Conservation (phyloP, 2,113 vertebrate genomes). For the Amphilophus citrinellus region DNA sequence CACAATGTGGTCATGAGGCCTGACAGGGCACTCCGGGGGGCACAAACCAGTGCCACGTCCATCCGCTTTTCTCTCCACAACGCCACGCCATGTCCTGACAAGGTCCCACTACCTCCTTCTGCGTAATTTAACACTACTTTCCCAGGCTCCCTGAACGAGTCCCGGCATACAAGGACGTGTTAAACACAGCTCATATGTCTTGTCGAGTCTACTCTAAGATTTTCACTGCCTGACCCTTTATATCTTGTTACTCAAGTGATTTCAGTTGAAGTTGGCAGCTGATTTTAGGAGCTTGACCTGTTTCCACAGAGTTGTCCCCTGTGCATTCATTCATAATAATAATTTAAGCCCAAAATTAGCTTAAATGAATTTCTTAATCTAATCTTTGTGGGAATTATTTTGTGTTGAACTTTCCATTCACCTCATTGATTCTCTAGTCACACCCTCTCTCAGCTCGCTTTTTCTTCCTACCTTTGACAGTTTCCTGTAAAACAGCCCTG, state of each 20-base stretch:
- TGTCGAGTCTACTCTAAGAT: conserved; percentile 39
- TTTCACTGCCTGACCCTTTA: conserved; percentile 44
- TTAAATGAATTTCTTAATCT: conserved; percentile 59
- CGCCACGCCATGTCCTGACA: conserved; percentile 77
- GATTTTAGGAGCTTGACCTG: conserved; percentile 23
- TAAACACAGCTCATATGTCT: conserved; percentile 71
- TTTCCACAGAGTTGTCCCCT: conserved; percentile 11
- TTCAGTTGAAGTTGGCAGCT: conserved; percentile 26
- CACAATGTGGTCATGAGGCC: conserved; percentile 77
- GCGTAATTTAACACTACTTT: conserved; percentile 84
- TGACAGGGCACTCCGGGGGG: conserved; percentile 82
- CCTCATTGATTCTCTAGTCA: conserved; percentile 72
- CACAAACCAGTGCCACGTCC: conserved; percentile 78
- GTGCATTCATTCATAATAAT: conserved; percentile 4
- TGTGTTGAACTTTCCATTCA: conserved; percentile 62
- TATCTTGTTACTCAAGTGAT: conserved; percentile 35
- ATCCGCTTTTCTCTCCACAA: conserved; percentile 66
- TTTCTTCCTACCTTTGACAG: conserved; percentile 72
- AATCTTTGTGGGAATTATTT: conserved; percentile 74
- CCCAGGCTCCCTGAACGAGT: conserved; percentile 52
- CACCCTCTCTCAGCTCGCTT: conserved; percentile 56
- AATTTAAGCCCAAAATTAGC: conserved; percentile 33
- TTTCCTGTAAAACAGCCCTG: conserved; percentile 77
- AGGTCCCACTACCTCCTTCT: conserved; percentile 78
- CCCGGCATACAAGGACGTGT: conserved; percentile 56